Percentiles rank a stretch among this genome's conserved stretches.
Evolutionary conservation across 2,888 invertebrate species (phyloP).

Genomic region (Strigamia crassipes): DNA sequence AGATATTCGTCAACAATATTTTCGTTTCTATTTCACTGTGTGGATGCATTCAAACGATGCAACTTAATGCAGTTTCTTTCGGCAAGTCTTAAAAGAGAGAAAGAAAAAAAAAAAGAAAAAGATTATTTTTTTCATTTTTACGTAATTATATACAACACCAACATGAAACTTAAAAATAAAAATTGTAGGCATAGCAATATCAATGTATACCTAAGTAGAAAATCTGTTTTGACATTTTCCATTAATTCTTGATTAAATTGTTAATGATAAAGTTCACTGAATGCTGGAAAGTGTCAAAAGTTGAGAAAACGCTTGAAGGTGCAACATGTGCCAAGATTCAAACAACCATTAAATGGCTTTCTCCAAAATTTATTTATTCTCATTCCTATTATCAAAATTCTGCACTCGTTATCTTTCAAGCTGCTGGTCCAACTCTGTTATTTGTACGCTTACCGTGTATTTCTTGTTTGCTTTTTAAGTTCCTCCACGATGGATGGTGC

Average conservation of each 20-base stretch:
- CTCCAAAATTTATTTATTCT: not conserved
- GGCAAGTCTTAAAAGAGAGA: not conserved
- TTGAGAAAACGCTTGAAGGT: constrained; percentile 4
- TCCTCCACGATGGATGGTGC: constrained; percentile 45
- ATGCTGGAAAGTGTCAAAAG: not conserved
- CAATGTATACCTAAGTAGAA: not conserved
- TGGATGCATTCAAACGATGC: not conserved
- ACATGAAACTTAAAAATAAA: not conserved
- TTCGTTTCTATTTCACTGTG: not conserved
- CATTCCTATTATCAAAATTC: not conserved
- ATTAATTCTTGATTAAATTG: constrained; percentile 16
- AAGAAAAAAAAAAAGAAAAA: no score
- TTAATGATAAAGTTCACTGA: not conserved
- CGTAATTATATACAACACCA: not conserved
- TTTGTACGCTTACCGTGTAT: not conserved
- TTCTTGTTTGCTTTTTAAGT: not conserved
- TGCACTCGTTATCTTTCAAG: not conserved
- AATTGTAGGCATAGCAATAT: not conserved
- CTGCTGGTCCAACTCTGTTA: not conserved
- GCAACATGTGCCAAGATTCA: not conserved
- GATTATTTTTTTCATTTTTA: no score
- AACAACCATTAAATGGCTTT: not conserved
- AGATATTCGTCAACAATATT: not conserved
- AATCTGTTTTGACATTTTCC: constrained; percentile 16
- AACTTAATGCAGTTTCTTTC: not conserved